Conservation (phyloP, 2,113 vertebrate genomes). For the Hippotragus niger region DNA sequence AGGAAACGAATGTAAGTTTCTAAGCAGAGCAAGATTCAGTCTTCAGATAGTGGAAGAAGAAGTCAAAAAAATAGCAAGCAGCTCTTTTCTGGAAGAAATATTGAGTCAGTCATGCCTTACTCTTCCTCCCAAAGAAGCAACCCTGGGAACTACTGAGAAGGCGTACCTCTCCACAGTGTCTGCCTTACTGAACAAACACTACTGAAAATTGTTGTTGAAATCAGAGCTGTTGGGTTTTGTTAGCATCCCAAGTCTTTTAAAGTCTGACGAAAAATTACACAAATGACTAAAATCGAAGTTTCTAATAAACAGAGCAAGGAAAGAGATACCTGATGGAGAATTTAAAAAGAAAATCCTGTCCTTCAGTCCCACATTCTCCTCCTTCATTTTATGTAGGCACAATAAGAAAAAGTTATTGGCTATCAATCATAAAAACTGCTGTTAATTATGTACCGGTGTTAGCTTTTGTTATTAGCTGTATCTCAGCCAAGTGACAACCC, state of each 20-base stretch:
- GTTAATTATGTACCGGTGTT: background rate
- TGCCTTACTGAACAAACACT: background rate
- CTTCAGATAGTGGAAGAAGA: background rate
- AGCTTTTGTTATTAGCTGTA: constrained; percentile 8
- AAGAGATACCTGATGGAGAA: background rate
- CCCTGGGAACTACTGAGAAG: background rate
- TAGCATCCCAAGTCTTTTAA: background rate
- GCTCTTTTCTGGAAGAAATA: background rate
- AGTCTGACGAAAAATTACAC: background rate
- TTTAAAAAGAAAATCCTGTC: background rate
- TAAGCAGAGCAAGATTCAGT: background rate
- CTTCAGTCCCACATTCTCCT: background rate
- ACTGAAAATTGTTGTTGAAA: background rate
- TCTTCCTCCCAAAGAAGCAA: background rate
- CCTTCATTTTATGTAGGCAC: background rate
- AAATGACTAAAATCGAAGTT: background rate
- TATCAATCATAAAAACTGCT: background rate
- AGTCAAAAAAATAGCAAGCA: background rate
- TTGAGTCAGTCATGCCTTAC: background rate
- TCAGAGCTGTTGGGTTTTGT: background rate
- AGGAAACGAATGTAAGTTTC: background rate
- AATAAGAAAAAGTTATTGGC: background rate
- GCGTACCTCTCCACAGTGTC: background rate
- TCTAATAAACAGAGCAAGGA: background rate
- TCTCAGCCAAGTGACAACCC: background rate